Conservation (phyloP, 2,113 vertebrate species). For the Fulmarus glacialis region DNA sequence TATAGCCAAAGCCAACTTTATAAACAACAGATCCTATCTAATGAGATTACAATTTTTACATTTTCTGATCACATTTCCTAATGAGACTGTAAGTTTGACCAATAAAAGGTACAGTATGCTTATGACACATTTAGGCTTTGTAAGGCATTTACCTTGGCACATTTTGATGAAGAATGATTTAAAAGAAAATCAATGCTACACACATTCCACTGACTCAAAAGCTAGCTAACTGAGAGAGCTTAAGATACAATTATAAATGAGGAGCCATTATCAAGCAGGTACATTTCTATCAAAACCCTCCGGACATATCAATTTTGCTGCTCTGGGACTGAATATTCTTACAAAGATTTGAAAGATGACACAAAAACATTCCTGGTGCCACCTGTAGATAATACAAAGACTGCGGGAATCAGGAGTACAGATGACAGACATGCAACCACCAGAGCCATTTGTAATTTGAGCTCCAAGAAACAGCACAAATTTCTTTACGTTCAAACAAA, state of each 20-base stretch:
- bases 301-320: background rate
- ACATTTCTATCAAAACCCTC: background rate
- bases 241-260: background rate
- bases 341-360: background rate
- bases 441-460: background rate
- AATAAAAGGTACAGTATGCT: background rate
- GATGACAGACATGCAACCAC: background rate
- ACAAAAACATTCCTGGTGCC: background rate
- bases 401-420: background rate
- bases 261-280: background rate
- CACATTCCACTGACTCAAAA: background rate
- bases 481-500: background rate
- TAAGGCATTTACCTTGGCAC: background rate
- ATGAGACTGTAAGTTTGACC: background rate
- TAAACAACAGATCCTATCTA: constrained; percentile 39
- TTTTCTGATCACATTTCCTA: constrained; percentile 55
- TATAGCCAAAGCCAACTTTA: background rate
- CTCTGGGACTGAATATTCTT: background rate
- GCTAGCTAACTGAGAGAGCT: background rate
- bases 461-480: background rate
- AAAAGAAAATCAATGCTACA: background rate
- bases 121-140: background rate
- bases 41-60: constrained; percentile 34
- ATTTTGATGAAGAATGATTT: background rate
- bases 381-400: background rate